Evolutionary conservation across 2,888 invertebrate species (phyloP).

Genomic region (Eupeodes luniger): DNA sequence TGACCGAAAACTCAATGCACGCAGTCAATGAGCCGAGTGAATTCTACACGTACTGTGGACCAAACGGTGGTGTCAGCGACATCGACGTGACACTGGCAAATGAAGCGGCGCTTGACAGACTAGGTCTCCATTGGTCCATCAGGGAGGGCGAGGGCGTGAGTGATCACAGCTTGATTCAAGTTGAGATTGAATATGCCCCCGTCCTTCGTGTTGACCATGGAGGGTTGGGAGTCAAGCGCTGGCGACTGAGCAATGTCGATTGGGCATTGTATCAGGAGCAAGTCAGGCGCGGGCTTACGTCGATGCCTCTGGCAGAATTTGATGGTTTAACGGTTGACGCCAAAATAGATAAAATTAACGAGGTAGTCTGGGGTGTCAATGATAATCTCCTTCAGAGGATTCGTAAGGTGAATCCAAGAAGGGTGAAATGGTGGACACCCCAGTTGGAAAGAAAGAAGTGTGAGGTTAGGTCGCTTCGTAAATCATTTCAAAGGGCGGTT

Average conservation of each 20-base stretch:
- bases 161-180: neutral
- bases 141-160: neutral
- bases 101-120: neutral
- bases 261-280: neutral
- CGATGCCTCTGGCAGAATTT: neutral
- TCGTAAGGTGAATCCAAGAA: neutral
- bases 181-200: neutral
- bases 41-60: slow-evolving; percentile 15
- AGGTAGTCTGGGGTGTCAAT: slow-evolving; percentile 17
- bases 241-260: neutral
- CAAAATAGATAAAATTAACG: neutral
- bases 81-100: neutral
- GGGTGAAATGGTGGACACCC: neutral
- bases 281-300: neutral
- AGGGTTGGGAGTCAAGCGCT: no score
- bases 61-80: neutral
- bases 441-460: neutral
- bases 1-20: neutral
- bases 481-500: no score
- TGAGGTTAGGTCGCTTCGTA: no score
- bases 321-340: neutral
- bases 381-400: neutral
- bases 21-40: slow-evolving; percentile 47
- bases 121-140: neutral
- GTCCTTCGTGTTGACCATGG: no score